Conservation (phyloP, 2,797 vertebrate species). For the Otus scops region DNA sequence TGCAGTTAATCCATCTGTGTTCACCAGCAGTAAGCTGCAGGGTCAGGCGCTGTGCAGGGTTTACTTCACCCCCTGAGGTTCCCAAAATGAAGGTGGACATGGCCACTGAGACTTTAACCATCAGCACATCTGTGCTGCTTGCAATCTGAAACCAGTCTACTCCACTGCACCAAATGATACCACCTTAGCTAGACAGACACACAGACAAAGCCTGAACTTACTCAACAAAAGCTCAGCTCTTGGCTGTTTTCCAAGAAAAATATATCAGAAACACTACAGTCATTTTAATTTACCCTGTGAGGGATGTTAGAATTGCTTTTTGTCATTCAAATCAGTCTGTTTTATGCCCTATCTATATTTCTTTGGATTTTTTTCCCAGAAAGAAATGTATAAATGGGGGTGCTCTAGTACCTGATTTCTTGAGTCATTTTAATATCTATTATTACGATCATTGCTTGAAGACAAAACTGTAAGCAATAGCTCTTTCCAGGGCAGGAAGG, state of each 20-base stretch:
- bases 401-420: neutral
- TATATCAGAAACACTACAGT: neutral
- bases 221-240: neutral
- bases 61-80: neutral
- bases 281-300: neutral
- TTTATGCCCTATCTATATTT: neutral
- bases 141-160: neutral
- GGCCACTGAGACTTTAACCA: neutral
- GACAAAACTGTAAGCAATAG: conserved; percentile 1
- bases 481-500: neutral
- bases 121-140: neutral
- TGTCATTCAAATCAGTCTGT: neutral
- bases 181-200: neutral
- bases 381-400: neutral
- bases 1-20: neutral
- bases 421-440: conserved; percentile 19
- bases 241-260: neutral
- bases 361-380: neutral
- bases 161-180: neutral
- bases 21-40: neutral
- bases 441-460: neutral
- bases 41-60: neutral
- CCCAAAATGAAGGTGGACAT: neutral
- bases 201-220: neutral
- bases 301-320: neutral